Base-by-base conservation (phyloP, 2,797 vertebrate species). In the Melanotaenia trifasciata region DNA sequence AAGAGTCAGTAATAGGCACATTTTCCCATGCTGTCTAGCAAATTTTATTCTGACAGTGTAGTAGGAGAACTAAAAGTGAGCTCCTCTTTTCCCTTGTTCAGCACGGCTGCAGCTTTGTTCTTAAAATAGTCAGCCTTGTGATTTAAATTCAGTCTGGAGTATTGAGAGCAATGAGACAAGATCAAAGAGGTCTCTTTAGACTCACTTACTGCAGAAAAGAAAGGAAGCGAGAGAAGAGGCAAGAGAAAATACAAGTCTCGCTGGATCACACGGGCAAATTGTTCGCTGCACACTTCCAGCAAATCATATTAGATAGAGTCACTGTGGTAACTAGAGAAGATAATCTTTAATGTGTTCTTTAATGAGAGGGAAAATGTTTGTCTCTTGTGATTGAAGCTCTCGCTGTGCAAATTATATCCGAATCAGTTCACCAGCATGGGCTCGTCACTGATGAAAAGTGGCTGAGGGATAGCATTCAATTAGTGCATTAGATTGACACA, bases 331-430 rank as follows among this genome's bases (percentile, higher is more conserved):
- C 90, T 80, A 64, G 87, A 90, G 84, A 84, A 90, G 90, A 90
- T 92, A 81, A 88, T 93, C 86, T 91, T 92, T 90, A 93, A 90
- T 90, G 83, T 86, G 80, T 85, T 90, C 92, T 90, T 90, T 93
- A 94, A 94, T 94, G 93, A 94, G 89, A 92, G 83, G 84, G 87
- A 91, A 93, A 93, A 93, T 91, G 88, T 93, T 93, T 93, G 93
- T 92, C 92, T 94, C 93, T 80, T 79, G 92, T 87, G 93, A 93
- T 92, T 91, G 90, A 91, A 85, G 86, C 84, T 83, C 90, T 89
- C 71, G 60, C 89, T 87, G 86, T 78, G 90, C 91, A 92, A 93
- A 94, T 94, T 92, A 93, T 82, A 88, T 86, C 76, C 72, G 84
- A 91, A 90, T 92, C 84, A 80, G 88, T 85, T 92, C 84, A 84